A percentile compares a stretch with the other conserved stretches of the same genome.
These are phyloP conservation scores for Anagyrus pseudococci DNA, from an alignment of 2,888 invertebrate genomes.

Conservation along the genomic window DNA sequence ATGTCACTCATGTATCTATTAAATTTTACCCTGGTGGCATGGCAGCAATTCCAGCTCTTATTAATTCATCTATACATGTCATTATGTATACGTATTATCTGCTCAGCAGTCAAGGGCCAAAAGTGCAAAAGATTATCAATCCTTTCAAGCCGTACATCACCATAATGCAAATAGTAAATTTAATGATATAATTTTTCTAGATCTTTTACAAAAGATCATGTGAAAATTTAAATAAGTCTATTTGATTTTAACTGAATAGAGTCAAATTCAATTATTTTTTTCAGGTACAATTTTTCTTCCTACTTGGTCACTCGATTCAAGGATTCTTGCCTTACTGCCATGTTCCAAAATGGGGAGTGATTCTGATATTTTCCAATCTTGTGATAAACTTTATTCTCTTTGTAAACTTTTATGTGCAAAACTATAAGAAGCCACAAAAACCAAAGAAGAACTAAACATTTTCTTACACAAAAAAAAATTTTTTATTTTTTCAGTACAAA, in stretches of 20 bases:
- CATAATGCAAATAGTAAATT: slow-evolving; percentile 71
- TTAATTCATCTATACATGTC: slow-evolving; percentile 73
- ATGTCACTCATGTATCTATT: slow-evolving; percentile 66
- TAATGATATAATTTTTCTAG: not conserved
- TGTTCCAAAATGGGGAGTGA: slow-evolving; percentile 61
- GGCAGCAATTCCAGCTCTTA: slow-evolving; percentile 67
- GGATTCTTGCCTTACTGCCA: slow-evolving; percentile 65
- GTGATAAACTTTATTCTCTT: slow-evolving; percentile 72
- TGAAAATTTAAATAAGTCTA: not conserved
- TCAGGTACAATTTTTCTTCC: slow-evolving; percentile 70
- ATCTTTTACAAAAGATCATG: not conserved
- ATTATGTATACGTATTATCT: slow-evolving; percentile 79
- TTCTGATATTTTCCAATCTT: slow-evolving; percentile 67
- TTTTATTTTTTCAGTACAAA: not conserved
- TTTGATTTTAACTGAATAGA: no score
- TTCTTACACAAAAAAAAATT: slow-evolving; percentile 1
- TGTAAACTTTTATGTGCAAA: slow-evolving; percentile 70
- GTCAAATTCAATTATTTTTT: slow-evolving; percentile 14
- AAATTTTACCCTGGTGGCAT: slow-evolving; percentile 72
- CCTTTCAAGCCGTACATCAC: slow-evolving; percentile 68
- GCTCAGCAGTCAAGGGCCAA: slow-evolving; percentile 66
- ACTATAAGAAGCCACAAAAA: slow-evolving; percentile 57
- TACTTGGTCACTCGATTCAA: slow-evolving; percentile 66
- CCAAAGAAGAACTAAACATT: slow-evolving; percentile 24
- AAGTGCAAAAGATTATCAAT: slow-evolving; percentile 63